These are phyloP conservation scores for Drosophila cognata DNA, from an alignment of 2,888 invertebrate genomes.

Conservation along the genomic window DNA sequence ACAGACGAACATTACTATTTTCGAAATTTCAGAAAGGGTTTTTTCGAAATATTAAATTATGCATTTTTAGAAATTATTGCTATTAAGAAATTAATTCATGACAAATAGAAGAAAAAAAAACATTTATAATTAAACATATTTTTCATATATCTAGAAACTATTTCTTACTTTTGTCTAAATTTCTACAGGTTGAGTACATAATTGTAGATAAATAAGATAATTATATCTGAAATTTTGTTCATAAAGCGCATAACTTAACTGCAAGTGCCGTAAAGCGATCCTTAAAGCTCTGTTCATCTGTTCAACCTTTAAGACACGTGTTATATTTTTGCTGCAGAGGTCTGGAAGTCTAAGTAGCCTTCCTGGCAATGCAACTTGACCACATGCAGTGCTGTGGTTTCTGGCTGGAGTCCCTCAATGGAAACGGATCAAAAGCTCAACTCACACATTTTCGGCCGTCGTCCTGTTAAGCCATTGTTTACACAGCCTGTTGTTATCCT, in stretches of 20 bases:
- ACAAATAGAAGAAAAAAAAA: not conserved
- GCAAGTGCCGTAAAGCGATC: not conserved
- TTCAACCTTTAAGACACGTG: not conserved
- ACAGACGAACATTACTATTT: not conserved
- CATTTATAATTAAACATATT: not conserved
- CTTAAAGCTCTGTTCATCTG: not conserved
- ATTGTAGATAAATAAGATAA: not conserved
- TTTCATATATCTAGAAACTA: not conserved
- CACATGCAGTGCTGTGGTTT: conserved; percentile 20
- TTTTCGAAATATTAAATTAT: not conserved
- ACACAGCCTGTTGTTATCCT: conserved; percentile 44
- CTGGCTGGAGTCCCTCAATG: conserved; percentile 5
- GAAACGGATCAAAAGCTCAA: conserved; percentile 17
- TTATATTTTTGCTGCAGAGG: too few species aligned
- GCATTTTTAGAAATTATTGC: not conserved
- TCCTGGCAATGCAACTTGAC: conserved; percentile 21
- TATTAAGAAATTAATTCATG: not conserved
- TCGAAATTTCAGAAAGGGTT: not conserved
- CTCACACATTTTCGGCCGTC: conserved; percentile 2
- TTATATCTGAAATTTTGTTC: not conserved
- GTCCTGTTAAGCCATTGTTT: conserved; percentile 12
- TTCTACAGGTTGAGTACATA: not conserved
- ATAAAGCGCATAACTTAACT: not conserved
- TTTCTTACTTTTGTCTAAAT: not conserved
- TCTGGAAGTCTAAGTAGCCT: not conserved